phyloP scores from a whole-genome alignment of 2,797 vertebrate genomes.

The Chelonia mydas region DNA sequence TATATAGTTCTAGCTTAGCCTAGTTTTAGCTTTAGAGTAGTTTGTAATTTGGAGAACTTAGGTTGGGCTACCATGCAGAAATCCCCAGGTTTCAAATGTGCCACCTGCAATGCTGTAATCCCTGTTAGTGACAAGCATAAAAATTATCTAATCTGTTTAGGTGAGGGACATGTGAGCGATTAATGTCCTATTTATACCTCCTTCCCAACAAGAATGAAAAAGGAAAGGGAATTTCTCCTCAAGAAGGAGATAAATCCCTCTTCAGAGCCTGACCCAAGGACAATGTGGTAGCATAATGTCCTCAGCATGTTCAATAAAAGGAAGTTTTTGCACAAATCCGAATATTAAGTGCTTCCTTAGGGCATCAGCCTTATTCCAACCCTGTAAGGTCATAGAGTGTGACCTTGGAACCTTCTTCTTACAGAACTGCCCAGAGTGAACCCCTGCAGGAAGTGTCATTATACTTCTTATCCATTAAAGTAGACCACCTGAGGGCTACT shows the following conservation, averaged over 20 bases:
- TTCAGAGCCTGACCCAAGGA: too few species aligned
- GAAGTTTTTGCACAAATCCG: constrained; percentile 16
- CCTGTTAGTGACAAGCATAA: too few species aligned
- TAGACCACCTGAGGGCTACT: background rate
- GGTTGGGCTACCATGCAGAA: too few species aligned
- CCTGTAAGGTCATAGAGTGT: background rate
- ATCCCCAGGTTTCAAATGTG: too few species aligned
- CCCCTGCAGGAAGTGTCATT: background rate
- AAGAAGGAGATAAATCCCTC: too few species aligned
- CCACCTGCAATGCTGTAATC: too few species aligned
- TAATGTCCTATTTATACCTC: background rate
- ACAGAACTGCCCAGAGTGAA: background rate
- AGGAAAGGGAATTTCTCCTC: too few species aligned
- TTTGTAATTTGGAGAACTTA: too few species aligned
- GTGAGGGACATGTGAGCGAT: background rate
- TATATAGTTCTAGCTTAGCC: too few species aligned
- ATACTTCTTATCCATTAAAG: background rate
- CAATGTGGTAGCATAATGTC: background rate
- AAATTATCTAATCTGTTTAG: too few species aligned
- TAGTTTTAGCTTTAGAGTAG: too few species aligned
- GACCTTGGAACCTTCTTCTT: background rate
- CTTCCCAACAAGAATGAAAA: background rate
- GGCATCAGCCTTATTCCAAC: background rate
- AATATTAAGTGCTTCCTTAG: background rate
- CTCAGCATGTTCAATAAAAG: background rate